Conservation (phyloP, 1,140 invertebrate genomes). For the Drosophila varians region DNA sequence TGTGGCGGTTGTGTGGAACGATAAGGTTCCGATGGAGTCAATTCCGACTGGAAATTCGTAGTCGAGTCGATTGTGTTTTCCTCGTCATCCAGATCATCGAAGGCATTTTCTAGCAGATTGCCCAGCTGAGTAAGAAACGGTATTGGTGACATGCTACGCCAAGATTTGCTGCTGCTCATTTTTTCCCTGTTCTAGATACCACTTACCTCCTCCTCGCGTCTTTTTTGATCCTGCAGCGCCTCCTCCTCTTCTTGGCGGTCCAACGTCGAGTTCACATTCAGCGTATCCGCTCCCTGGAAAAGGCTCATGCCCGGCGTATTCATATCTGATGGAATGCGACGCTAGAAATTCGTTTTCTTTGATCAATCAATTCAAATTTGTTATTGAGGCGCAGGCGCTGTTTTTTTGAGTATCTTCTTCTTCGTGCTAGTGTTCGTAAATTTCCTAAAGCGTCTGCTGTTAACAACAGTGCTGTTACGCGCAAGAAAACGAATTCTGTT, state of each 20-base stretch:
- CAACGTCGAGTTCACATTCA: conserved; percentile 85
- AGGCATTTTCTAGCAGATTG: conserved; percentile 85
- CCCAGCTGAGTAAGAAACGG: conserved; percentile 81
- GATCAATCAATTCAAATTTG: conserved; percentile 32
- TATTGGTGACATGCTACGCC: conserved; percentile 6
- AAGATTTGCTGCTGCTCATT: background rate
- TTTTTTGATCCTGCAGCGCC: conserved; percentile 85
- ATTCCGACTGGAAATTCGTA: conserved; percentile 57
- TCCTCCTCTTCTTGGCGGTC: conserved; percentile 86
- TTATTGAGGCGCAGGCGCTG: conserved; percentile 43
- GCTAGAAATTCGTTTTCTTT: background rate
- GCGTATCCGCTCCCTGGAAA: conserved; percentile 85
- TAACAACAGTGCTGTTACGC: background rate
- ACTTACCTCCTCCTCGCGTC: conserved; percentile 85
- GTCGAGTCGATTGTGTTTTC: conserved; percentile 84
- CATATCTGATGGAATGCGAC: conserved; percentile 44
- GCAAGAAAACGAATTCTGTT: background rate
- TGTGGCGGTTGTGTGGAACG: conserved; percentile 9
- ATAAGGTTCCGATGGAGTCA: conserved; percentile 24
- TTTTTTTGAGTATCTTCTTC: conserved; percentile 15
- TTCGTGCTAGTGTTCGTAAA: background rate
- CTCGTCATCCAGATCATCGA: conserved; percentile 86
- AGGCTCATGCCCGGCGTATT: conserved; percentile 86
- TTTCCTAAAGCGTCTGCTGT: conserved; percentile 1
- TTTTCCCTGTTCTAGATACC: background rate